Percentiles rank a stretch among this genome's conserved stretches.
phyloP scores from a whole-genome alignment of 2,888 invertebrate genomes.

The Protodeltote pygarga region DNA sequence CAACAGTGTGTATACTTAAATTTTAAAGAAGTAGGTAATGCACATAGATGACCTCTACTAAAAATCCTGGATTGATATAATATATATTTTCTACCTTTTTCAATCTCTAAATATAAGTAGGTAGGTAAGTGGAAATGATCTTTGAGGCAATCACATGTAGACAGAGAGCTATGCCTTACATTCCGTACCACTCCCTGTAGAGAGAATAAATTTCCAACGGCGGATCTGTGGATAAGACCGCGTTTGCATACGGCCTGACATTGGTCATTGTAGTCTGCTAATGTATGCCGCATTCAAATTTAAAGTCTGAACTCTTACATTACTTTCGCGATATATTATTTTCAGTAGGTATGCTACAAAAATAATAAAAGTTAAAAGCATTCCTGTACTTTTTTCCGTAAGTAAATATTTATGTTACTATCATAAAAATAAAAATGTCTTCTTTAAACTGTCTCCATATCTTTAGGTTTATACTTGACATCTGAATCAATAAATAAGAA shows the following conservation, averaged over 20 bases:
- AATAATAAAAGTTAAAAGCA: slow-evolving; percentile 4
- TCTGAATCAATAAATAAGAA: slow-evolving; percentile 27
- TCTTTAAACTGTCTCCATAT: slow-evolving; percentile 4
- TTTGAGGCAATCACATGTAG: slow-evolving; percentile 38
- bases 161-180: slow-evolving; percentile 47
- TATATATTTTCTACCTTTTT: too few species aligned
- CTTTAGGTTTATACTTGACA: neutral
- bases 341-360: slow-evolving; percentile 7
- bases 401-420: too few species aligned
- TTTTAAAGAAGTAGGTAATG: too few species aligned
- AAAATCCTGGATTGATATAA: too few species aligned
- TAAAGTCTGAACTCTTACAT: slow-evolving; percentile 9
- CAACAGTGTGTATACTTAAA: too few species aligned
- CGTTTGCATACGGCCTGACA: slow-evolving; percentile 46
- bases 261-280: slow-evolving; percentile 43
- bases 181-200: slow-evolving; percentile 51
- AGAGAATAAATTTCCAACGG: slow-evolving; percentile 62
- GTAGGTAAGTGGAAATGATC: slow-evolving; percentile 25
- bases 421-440: too few species aligned
- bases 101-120: too few species aligned
- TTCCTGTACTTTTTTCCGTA: slow-evolving; percentile 11
- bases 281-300: slow-evolving; percentile 36
- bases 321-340: slow-evolving; percentile 8
- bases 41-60: too few species aligned
- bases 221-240: slow-evolving; percentile 43